Evolutionary conservation across 2,888 invertebrate species (phyloP).

Genomic region (Galerucella calmariensis): DNA sequence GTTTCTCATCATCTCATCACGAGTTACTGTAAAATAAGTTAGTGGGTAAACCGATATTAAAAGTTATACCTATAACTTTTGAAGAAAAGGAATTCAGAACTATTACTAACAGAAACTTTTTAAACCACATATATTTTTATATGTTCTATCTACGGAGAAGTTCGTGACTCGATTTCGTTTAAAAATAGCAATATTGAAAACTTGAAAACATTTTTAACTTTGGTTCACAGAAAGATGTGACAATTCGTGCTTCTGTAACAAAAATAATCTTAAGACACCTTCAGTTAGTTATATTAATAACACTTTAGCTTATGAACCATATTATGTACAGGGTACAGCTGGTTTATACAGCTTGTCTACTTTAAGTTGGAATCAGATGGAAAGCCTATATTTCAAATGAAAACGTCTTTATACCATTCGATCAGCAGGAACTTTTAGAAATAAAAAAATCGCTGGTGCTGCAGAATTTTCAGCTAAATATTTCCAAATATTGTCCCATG

Average conservation of each 20-base stretch:
- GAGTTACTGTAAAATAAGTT: not conserved
- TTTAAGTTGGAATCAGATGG: no score
- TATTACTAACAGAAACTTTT: not conserved
- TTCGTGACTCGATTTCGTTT: conserved; percentile 5
- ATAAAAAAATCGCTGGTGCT: no score
- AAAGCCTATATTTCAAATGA: no score
- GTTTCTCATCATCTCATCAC: not conserved
- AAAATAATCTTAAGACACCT: not conserved
- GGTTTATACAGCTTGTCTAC: no score
- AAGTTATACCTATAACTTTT: not conserved
- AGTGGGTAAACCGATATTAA: not conserved
- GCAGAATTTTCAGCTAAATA: no score
- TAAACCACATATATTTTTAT: conserved; percentile 2
- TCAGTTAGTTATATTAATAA: not conserved
- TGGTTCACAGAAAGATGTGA: not conserved
- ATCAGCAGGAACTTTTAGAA: no score
- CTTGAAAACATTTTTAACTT: conserved; percentile 3
- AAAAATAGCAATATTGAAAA: conserved; percentile 7
- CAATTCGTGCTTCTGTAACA: not conserved
- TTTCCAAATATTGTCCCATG: no score
- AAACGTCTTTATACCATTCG: no score
- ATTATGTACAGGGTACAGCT: no score
- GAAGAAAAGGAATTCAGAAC: not conserved
- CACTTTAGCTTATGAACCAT: not conserved
- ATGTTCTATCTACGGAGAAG: conserved; percentile 6